Evolutionary conservation across 2,888 invertebrate genomes (phyloP).

Genomic region (Agapostemon virescens): DNA sequence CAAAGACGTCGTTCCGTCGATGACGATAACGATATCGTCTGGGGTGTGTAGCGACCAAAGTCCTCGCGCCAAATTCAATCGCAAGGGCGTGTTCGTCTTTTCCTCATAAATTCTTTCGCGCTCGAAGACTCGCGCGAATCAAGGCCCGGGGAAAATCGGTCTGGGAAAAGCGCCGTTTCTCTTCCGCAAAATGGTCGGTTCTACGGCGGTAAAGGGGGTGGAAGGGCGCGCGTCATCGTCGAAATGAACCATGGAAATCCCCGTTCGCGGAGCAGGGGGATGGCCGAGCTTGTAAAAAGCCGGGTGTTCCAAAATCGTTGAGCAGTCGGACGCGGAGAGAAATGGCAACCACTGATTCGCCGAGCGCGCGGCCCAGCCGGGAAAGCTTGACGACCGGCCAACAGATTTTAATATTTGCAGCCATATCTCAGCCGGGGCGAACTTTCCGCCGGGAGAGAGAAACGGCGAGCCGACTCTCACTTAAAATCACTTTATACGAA

Average conservation of each 20-base stretch:
- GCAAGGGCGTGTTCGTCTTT: neutral
- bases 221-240: neutral
- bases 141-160: neutral
- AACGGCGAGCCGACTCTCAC: slow-evolving; percentile 70
- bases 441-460: slow-evolving; percentile 65
- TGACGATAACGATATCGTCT: too few relatives aligned
- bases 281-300: neutral
- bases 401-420: slow-evolving; percentile 76
- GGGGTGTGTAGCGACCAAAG: too few relatives aligned
- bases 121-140: neutral
- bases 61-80: neutral
- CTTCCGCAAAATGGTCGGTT: neutral
- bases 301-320: slow-evolving; percentile 16
- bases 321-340: slow-evolving; percentile 2
- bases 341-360: slow-evolving; percentile 54
- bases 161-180: neutral
- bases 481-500: slow-evolving; percentile 76
- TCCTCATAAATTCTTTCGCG: neutral
- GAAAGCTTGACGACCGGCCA: slow-evolving; percentile 62
- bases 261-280: neutral
- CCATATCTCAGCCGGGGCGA: slow-evolving; percentile 73
- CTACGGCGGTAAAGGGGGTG: accelerated
- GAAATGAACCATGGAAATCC: neutral
- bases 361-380: slow-evolving; percentile 24
- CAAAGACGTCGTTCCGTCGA: too few relatives aligned